Evolutionary conservation across 2,797 vertebrate species (phyloP), one percentile per base, ranked within the genome.

Genomic region (Anabacerthia variegaticeps): DNA sequence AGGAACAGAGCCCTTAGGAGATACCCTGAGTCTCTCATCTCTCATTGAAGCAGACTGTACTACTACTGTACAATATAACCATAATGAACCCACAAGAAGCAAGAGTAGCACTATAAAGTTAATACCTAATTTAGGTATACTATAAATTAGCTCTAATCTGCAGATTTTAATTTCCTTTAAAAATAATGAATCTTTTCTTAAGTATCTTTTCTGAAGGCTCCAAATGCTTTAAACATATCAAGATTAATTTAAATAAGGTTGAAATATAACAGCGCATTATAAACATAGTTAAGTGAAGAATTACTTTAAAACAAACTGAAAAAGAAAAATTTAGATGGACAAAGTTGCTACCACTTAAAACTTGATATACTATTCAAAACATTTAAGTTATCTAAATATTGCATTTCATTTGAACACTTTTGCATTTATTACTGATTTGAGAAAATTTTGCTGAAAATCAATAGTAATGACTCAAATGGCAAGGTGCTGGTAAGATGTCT

Each of bases 1-100:
- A 95, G 96, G 94, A 96, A 96, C 94, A 96, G 91, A 96, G 85
- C 63, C 89, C 92, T 92, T 85, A 71, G 88, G 93, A 94, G 71
- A 87, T 88, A 65, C 7, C 59, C 74, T 67, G 77, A 93, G 28
- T 68, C 79, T 73, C 85, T 86, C 2, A 0, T 75, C 67, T 92
- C 52, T 90, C 80, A 73, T 73, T 93, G 88, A 90, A 95, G 67
- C 36, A 78, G 75, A 43, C 28, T 75, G 12, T 54, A 67, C 28
- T 43, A 48, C 39, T 68, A 10, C 4, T 52, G 48, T 56, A 73
- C 30, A 78, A 58, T 39, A 86, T 15, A 81, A 71, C 44, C 27
- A 59, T 4, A 34, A 62, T 6, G 43, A 93, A 87, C 27, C 43
- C 78, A 49, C 52, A 90, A 75, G 22, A 66, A 86, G 32, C 23